These are phyloP conservation scores for Camptogramma bilineatum DNA, from an alignment of 2,888 invertebrate species.

Conservation along the genomic window DNA sequence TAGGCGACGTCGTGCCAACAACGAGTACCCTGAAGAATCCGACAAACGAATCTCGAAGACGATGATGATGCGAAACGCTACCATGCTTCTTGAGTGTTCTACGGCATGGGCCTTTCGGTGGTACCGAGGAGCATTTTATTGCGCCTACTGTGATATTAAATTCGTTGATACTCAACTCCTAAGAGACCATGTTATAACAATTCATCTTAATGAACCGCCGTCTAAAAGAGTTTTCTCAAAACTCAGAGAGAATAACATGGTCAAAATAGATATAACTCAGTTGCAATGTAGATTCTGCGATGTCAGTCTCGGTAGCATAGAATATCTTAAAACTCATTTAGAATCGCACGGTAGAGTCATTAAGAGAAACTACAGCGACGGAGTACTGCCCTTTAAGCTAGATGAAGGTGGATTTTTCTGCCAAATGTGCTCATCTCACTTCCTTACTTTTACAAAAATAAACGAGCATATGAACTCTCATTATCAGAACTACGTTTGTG, in stretches of 20 bases:
- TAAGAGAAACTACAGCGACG: constrained; percentile 66
- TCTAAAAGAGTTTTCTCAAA: constrained; percentile 71
- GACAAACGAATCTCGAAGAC: constrained; percentile 75
- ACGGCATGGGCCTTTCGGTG: constrained; percentile 80
- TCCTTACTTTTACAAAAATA: constrained; percentile 65
- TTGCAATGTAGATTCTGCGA: constrained; percentile 69
- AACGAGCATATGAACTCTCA: constrained; percentile 79
- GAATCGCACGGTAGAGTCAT: constrained; percentile 59
- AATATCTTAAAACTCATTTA: constrained; percentile 68
- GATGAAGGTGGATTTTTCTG: constrained; percentile 63
- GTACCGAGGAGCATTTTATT: constrained; percentile 74
- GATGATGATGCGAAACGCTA: constrained; percentile 77
- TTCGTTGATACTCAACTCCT: constrained; percentile 65
- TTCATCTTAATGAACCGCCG: constrained; percentile 63
- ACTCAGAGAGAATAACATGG: constrained; percentile 76
- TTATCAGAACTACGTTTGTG: constrained; percentile 75
- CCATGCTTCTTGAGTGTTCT: constrained; percentile 70
- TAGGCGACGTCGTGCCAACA: constrained; percentile 75
- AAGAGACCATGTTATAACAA: constrained; percentile 59
- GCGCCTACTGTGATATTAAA: constrained; percentile 73
- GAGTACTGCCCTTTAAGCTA: constrained; percentile 75
- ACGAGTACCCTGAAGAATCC: constrained; percentile 73
- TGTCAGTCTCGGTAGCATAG: constrained; percentile 54
- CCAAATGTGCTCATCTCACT: constrained; percentile 66
- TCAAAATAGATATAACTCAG: constrained; percentile 73